Percentiles rank a stretch among this genome's conserved stretches.
Evolutionary conservation across 2,888 invertebrate species (phyloP).

Genomic region (Orthosia gracilis): DNA sequence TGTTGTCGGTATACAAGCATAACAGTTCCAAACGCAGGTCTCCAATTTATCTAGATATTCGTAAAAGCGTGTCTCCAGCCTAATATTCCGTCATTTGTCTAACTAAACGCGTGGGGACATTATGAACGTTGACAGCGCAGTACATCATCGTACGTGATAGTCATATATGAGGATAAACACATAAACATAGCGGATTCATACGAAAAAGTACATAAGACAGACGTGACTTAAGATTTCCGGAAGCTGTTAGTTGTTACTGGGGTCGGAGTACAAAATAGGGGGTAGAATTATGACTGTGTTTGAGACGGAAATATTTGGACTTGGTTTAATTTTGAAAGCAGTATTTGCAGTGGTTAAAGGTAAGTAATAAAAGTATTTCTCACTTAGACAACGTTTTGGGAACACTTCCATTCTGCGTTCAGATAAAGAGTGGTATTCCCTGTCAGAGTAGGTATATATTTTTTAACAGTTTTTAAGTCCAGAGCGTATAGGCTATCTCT

Average conservation of each 20-base stretch:
- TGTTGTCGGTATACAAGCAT: not conserved
- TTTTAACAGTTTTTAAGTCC: too few relatives aligned
- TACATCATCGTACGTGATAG: conserved; percentile 72
- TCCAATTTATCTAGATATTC: conserved; percentile 39
- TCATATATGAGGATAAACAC: conserved; percentile 62
- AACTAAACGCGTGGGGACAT: conserved; percentile 74
- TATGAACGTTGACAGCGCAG: conserved; percentile 76
- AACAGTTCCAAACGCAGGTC: conserved; percentile 1
- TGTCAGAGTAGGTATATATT: too few relatives aligned
- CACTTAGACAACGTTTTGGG: too few relatives aligned
- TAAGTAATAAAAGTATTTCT: too few relatives aligned
- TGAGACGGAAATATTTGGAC: not conserved
- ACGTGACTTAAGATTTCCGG: conserved; percentile 35
- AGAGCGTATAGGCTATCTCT: too few relatives aligned
- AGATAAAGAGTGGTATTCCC: too few relatives aligned
- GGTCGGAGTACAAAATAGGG: not conserved
- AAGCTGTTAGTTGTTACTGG: conserved; percentile 6
- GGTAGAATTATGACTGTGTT: not conserved
- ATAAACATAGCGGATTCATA: conserved; percentile 30
- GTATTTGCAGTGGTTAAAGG: not conserved
- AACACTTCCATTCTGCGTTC: too few relatives aligned
- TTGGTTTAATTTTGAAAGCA: not conserved
- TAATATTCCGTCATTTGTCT: conserved; percentile 74
- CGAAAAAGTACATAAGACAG: conserved; percentile 30
- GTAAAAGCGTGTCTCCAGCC: conserved; percentile 55